These are phyloP conservation scores for Trichogramma evanescens DNA, from an alignment of 2,888 invertebrate species.

Conservation along the genomic window DNA sequence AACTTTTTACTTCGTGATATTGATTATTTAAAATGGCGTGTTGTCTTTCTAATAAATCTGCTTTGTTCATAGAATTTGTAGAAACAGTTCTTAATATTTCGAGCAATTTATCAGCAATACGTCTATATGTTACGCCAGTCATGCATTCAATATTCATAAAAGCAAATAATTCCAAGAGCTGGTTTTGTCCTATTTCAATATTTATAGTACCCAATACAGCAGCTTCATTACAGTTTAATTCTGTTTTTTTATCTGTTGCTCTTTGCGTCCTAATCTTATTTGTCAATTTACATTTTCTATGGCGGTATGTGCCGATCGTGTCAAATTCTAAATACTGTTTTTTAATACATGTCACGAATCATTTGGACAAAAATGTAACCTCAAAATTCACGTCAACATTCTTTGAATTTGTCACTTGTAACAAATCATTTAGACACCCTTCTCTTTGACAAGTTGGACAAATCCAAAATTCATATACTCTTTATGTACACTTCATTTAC, in stretches of 20 bases:
- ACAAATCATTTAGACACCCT: too few species aligned
- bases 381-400: too few species aligned
- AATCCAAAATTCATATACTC: too few species aligned
- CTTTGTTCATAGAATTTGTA: conserved; percentile 7
- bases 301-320: background rate
- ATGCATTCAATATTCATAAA: conserved; percentile 22
- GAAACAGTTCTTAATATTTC: conserved; percentile 9
- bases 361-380: too few species aligned
- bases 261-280: background rate
- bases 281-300: background rate
- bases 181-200: conserved; percentile 22
- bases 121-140: conserved; percentile 11
- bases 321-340: background rate
- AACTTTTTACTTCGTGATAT: too few species aligned
- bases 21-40: conserved; percentile 2
- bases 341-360: background rate
- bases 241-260: background rate
- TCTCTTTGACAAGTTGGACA: too few species aligned
- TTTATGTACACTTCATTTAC: too few species aligned
- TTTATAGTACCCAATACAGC: conserved; percentile 21
- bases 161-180: conserved; percentile 22
- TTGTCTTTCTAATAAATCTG: conserved; percentile 17
- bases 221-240: conserved; percentile 17
- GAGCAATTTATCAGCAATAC: conserved; percentile 9
- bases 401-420: too few species aligned